A percentile compares a stretch with the other conserved stretches of the same genome.
phyloP scores from a whole-genome alignment of 2,113 vertebrate species.

The Clarias gariepinus region DNA sequence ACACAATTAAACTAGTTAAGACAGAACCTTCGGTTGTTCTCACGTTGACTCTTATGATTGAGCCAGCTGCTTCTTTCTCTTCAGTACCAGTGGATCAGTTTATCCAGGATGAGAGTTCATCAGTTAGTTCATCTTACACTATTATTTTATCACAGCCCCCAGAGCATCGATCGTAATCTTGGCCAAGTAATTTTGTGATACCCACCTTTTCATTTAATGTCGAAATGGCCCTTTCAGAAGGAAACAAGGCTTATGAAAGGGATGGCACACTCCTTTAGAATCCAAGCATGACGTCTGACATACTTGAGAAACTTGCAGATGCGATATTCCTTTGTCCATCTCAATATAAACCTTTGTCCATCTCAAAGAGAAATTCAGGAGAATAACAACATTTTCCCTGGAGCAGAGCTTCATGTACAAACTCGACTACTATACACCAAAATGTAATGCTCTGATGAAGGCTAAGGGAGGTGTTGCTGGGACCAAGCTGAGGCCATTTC shows the following conservation, averaged over 20 bases:
- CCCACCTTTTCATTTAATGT: constrained; percentile 49
- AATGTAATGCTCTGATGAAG: constrained; percentile 44
- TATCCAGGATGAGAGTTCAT: constrained; percentile 47
- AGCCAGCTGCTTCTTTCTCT: constrained; percentile 39
- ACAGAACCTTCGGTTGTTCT: constrained; percentile 51
- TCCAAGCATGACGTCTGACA: constrained; percentile 46
- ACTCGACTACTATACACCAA: constrained; percentile 39
- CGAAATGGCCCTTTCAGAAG: constrained; percentile 42
- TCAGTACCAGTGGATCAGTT: constrained; percentile 37
- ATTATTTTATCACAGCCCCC: constrained; percentile 34
- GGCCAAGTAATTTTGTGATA: constrained; percentile 50
- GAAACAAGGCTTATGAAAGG: constrained; percentile 37
- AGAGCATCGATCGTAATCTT: constrained; percentile 36
- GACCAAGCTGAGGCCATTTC: constrained; percentile 33
- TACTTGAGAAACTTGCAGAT: constrained; percentile 51
- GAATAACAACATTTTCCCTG: constrained; percentile 46
- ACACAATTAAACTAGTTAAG: constrained; percentile 57
- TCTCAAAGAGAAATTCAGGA: constrained; percentile 46
- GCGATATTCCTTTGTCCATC: constrained; percentile 35
- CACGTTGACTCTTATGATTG: constrained; percentile 47
- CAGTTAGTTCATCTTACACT: constrained; percentile 42
- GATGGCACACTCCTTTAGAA: constrained; percentile 44
- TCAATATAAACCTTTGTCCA: not conserved
- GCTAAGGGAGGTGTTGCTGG: constrained; percentile 34
- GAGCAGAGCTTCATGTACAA: constrained; percentile 45